Evolutionary conservation across 2,888 invertebrate species (phyloP).

Genomic region (Exephanes ischioxanthus): DNA sequence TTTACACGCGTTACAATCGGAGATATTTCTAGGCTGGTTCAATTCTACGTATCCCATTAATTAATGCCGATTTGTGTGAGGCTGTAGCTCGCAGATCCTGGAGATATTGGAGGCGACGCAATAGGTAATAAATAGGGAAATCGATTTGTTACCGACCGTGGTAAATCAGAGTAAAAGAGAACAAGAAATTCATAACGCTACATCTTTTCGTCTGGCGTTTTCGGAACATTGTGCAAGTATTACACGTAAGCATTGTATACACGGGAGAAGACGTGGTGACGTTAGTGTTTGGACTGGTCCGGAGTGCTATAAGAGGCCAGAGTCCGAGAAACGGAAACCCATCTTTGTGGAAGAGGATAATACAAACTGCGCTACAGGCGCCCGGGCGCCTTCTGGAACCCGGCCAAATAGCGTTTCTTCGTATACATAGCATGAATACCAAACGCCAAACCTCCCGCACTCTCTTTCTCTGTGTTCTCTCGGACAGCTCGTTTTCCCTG

Average conservation of each 20-base stretch:
- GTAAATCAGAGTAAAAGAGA: too few relatives aligned
- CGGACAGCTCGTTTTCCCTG: constrained; percentile 15
- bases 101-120: too few relatives aligned
- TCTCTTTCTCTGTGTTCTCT: constrained; percentile 6
- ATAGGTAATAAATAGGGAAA: too few relatives aligned
- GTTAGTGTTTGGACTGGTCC: constrained; percentile 1
- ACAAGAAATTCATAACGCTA: neutral
- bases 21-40: neutral
- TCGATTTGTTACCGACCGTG: too few relatives aligned
- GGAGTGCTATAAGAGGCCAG: neutral
- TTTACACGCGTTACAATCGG: neutral
- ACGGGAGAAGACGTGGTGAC: neutral
- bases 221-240: neutral
- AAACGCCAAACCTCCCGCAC: constrained; percentile 14
- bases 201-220: neutral
- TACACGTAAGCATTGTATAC: neutral
- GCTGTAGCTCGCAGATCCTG: too few relatives aligned
- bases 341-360: constrained; percentile 33
- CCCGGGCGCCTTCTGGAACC: constrained; percentile 38
- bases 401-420: constrained; percentile 54
- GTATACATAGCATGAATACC: constrained; percentile 32
- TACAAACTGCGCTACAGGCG: neutral
- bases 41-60: neutral
- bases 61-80: neutral
- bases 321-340: constrained; percentile 1